Percentiles rank a stretch among this genome's conserved stretches.
phyloP scores from a whole-genome alignment of 2,113 vertebrate species.

The Hymenochirus boettgeri region DNA sequence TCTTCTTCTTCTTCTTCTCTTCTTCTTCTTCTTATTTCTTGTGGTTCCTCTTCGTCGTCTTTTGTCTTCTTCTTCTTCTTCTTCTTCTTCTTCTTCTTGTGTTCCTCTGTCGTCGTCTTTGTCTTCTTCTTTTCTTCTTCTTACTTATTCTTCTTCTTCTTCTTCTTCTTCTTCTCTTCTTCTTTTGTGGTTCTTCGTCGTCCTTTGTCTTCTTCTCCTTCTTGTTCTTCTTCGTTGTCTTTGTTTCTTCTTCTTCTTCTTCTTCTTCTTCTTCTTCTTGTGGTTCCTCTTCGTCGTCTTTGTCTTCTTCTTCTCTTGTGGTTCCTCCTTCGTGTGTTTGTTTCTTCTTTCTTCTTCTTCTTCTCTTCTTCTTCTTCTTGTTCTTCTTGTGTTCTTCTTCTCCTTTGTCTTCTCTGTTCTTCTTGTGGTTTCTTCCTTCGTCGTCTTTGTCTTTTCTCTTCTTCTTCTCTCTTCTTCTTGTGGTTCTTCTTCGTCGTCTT shows the following conservation, averaged over 20 bases:
- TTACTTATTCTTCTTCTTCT: too few relatives aligned
- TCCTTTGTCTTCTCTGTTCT: background rate
- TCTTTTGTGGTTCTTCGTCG: too few relatives aligned
- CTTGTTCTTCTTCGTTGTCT: too few relatives aligned
- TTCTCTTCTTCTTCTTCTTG: background rate
- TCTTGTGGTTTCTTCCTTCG: background rate
- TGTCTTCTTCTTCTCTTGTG: background rate
- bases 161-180: background rate
- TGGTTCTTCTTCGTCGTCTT: too few relatives aligned
- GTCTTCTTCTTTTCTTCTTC: background rate
- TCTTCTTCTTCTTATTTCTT: background rate
- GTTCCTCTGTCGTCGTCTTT: too few relatives aligned
- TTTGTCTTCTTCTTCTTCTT: background rate
- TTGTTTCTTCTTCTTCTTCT: too few relatives aligned
- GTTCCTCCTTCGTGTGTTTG: background rate
- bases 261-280: too few relatives aligned
- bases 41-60: too few relatives aligned
- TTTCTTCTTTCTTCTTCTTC: background rate
- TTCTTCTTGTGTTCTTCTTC: too few relatives aligned
- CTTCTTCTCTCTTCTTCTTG: too few relatives aligned
- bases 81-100: background rate
- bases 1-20: background rate
- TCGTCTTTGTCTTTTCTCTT: background rate
- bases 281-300: too few relatives aligned
- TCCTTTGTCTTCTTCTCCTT: background rate